Evolutionary conservation across 2,888 invertebrate genomes (phyloP).

Genomic region (Torymus texanus): DNA sequence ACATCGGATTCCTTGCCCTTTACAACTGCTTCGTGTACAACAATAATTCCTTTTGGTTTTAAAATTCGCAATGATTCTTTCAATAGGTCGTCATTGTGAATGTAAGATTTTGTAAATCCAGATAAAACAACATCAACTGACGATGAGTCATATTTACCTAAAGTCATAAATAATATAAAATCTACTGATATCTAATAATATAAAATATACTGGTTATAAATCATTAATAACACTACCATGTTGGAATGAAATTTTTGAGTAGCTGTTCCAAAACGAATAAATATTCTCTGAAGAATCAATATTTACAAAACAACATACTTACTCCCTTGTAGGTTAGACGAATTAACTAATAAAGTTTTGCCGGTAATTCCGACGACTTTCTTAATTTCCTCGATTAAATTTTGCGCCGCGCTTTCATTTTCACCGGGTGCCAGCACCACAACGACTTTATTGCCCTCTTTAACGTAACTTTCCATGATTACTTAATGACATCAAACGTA

Average conservation of each 20-base stretch:
- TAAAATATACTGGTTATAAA: neutral
- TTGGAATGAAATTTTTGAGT: no score
- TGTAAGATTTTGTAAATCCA: conserved; percentile 70
- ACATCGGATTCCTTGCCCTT: conserved; percentile 47
- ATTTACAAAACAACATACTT: conserved; percentile 64
- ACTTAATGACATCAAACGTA: neutral
- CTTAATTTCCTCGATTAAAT: conserved; percentile 77
- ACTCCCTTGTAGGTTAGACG: conserved; percentile 79
- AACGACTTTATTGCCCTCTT: conserved; percentile 54
- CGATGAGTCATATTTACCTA: conserved; percentile 79
- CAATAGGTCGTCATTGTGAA: conserved; percentile 75
- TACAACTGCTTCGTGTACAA: conserved; percentile 76
- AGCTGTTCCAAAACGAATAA: no score
- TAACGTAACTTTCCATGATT: conserved; percentile 51
- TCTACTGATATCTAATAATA: conserved; percentile 2
- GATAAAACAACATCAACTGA: conserved; percentile 80
- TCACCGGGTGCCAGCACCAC: conserved; percentile 46
- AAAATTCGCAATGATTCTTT: conserved; percentile 79
- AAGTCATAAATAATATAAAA: conserved; percentile 26
- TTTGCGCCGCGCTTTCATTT: conserved; percentile 56
- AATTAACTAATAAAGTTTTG: conserved; percentile 79
- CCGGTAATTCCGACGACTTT: conserved; percentile 74
- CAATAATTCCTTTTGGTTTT: conserved; percentile 80
- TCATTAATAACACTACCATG: no score
- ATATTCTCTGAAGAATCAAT: no score